Evolutionary conservation across 2,113 vertebrate genomes (phyloP), one percentile per base, ranked within the genome.

Genomic region (Oncorhynchus kisutch): DNA sequence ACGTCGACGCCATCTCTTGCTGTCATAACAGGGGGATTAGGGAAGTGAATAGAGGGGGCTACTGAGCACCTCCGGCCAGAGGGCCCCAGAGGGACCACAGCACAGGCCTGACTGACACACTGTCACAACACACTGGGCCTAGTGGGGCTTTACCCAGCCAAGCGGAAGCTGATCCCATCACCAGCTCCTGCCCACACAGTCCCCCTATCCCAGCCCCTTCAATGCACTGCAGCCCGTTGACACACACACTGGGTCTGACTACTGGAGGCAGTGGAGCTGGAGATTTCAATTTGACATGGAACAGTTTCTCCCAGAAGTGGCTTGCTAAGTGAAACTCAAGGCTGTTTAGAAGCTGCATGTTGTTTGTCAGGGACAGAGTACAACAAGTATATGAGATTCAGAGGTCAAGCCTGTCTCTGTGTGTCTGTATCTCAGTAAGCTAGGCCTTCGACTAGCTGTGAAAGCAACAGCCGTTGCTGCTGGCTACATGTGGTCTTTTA

Each of bases 11-110:
- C 75, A 80, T 68, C 77, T 57, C 45, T 81, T 34, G 34, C 67
- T 74, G 67, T 57, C 71, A 72, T 76, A 81, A 79, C 83, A 67
- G 72, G 74, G 71, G 74, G 83, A 85, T 83, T 85, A 78, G 39
- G 45, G 60, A 62, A 22, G 3, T 66, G 64, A 66, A 66, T 66
- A n/a, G 64, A 66, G 27, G 25, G 13, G 64, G 64, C 64, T n/a
- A 22, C 22, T 51, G 24, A 60, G 25, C 3, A n/a, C 64, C 22
- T n/a, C 11, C 60, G 1, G 20, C 13, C 16, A 14, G 9, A 4
- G 24, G 25, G 22, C 9, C 64, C 64, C 22, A 4, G 25, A 25
- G 12, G 20, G 20, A 20, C 4, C 60, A 20, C 22, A 13, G 64
- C 64, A 13, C 25, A 66, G 64, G 13, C 25, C 64, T 66, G 64